Evolutionary conservation across 92 coral and sea anemone species (phyloP), one percentile per base, ranked within the genome.

Genomic region (Zoanthus solanderi): DNA sequence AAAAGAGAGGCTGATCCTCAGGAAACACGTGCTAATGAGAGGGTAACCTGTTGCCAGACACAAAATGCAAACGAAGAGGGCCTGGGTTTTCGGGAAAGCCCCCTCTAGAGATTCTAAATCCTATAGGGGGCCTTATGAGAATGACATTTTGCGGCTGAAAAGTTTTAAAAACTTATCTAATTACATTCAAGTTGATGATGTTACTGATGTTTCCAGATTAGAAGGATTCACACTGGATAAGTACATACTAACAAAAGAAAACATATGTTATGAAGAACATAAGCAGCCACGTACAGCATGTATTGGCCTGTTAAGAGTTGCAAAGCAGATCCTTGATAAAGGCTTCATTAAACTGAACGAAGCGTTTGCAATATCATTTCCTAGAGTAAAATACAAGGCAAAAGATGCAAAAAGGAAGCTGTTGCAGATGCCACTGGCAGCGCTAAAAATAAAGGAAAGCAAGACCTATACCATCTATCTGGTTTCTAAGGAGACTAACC

Each of bases 401-500:
- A 54, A 44, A 10, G 72, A 91, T 72, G 87, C 94, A 7, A 79
- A 75, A 76, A 76, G 94, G 53, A 91, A 91, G 69, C 83, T 88
- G 0, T 45, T 92, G 28, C 94, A 88, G 61, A 65, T 92, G 89
- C 94, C 94, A 42, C 79, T 88, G 60, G 92, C 91, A 50, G 80
- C 87, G 30, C 6, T 88, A 10, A 63, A 83, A 83, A 72, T 88
- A 83, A 81, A 60, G 45, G 91, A 88, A n/a, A 73, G 65, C 14
- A 56, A 72, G 5, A 82, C 15, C 76, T 8, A 83, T 56, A 76
- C 83, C 34, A 32, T 88, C 32, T 82, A 28, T 53, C 88, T 74
- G n/a, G 88, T 84, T 53, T 28, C 88, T 0, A 84, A 48, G 47
- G 76, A 50, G 12, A 60, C n/a, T 17, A 83, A 83, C 50, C 46